These are phyloP conservation scores for Eptatretus burgeri DNA, from an alignment of 2,113 vertebrate species.

Conservation along the genomic window DNA sequence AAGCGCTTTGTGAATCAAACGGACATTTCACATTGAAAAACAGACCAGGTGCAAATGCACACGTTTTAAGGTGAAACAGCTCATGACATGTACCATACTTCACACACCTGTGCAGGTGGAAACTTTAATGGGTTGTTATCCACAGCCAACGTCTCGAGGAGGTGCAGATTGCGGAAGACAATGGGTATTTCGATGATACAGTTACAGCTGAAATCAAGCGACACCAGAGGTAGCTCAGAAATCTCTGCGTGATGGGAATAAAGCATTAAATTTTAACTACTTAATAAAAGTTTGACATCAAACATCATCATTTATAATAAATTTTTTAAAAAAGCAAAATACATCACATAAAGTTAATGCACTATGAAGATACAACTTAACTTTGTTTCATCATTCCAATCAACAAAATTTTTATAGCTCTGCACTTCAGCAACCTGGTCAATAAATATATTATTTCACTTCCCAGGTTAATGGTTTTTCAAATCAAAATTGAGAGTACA, in stretches of 20 bases:
- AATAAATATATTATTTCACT: too few species aligned
- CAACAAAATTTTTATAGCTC: too few species aligned
- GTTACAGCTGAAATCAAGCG: constrained; percentile 60
- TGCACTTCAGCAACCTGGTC: too few species aligned
- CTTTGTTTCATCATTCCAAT: constrained; percentile 10
- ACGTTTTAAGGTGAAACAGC: too few species aligned
- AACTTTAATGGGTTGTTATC: constrained; percentile 55
- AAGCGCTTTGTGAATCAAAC: too few species aligned
- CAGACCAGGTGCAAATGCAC: too few species aligned
- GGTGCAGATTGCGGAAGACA: constrained; percentile 43
- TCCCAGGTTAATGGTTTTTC: too few species aligned
- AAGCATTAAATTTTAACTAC: too few species aligned
- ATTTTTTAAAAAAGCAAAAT: background rate
- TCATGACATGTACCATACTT: too few species aligned
- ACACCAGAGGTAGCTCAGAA: constrained; percentile 40
- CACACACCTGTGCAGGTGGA: constrained; percentile 48
- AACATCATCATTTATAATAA: constrained; percentile 5
- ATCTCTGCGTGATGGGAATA: constrained; percentile 23
- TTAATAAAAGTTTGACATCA: background rate
- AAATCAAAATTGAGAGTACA: too few species aligned
- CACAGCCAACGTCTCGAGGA: constrained; percentile 38
- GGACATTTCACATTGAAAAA: too few species aligned
- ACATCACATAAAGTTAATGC: constrained; percentile 10
- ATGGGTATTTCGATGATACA: constrained; percentile 35
- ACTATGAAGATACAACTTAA: constrained; percentile 8